Conservation (phyloP, 2,888 invertebrate genomes). For the Chalcis sispes region DNA sequence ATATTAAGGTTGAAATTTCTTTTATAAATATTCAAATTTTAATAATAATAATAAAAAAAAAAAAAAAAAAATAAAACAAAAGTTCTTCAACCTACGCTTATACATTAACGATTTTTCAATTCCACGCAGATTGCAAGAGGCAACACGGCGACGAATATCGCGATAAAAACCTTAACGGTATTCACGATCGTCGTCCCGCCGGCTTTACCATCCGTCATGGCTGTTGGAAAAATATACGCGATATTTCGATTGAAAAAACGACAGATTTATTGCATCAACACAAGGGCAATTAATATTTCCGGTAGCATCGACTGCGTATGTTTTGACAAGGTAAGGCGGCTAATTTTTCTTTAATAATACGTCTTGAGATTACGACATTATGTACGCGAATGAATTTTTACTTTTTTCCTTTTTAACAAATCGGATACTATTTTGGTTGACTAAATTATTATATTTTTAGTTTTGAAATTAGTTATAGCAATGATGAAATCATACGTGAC, state of each 20-base stretch:
- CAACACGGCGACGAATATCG: constrained; percentile 77
- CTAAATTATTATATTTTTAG: no score
- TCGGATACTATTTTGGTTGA: no score
- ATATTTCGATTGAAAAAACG: constrained; percentile 83
- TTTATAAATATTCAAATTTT: no score
- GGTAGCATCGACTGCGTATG: constrained; percentile 90
- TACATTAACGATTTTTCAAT: neutral
- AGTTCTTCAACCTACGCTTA: no score
- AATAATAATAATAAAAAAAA: neutral
- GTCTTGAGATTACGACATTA: no score
- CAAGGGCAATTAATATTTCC: constrained; percentile 86
- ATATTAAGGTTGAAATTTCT: no score
- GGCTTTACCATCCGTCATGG: constrained; percentile 92
- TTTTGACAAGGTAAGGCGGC: constrained; percentile 92
- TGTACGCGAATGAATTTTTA: no score
- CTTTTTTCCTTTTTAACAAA: no score
- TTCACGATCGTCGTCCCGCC: constrained; percentile 96
- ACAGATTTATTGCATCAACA: constrained; percentile 88
- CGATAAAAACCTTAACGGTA: constrained; percentile 90
- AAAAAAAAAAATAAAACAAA: neutral
- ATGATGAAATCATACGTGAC: no score
- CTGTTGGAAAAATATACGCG: constrained; percentile 88
- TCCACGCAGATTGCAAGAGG: constrained; percentile 76
- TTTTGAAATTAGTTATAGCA: no score
- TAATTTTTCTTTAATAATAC: no score